phyloP scores from a whole-genome alignment of 2,797 vertebrate genomes.

The Tachyglossus aculeatus region DNA sequence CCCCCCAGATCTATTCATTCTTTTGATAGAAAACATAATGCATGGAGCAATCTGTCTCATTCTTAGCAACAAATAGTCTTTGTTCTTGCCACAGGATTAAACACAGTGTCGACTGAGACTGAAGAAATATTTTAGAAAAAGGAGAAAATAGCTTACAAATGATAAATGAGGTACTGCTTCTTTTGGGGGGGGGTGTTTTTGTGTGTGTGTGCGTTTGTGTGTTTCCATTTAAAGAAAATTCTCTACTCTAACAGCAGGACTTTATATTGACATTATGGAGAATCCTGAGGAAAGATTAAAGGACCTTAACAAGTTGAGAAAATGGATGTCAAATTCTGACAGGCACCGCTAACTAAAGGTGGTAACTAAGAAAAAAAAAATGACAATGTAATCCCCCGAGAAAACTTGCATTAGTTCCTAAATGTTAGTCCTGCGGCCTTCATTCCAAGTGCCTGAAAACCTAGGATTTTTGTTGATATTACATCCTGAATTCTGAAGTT shows the following conservation, averaged over 20 bases:
- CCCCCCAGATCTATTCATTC: slow-evolving; percentile 1
- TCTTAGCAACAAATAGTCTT: slow-evolving; percentile 4
- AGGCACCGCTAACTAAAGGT: slow-evolving; percentile 24
- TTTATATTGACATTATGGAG: slow-evolving; percentile 4
- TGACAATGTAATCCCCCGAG: slow-evolving; percentile 36
- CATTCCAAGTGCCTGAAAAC: not conserved
- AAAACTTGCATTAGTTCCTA: slow-evolving; percentile 55
- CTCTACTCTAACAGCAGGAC: slow-evolving; percentile 5
- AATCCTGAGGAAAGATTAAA: slow-evolving; percentile 22
- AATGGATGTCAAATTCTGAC: slow-evolving; percentile 38
- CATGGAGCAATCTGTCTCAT: slow-evolving; percentile 17
- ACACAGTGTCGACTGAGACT: not conserved
- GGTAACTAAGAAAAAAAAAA: slow-evolving; percentile 12
- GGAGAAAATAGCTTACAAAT: slow-evolving; percentile 1
- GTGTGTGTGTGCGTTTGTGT: not conserved
- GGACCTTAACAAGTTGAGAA: slow-evolving; percentile 18
- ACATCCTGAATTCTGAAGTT: not conserved
- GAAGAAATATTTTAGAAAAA: slow-evolving; percentile 32
- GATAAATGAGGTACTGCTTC: slow-evolving; percentile 10
- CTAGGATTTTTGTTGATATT: not conserved
- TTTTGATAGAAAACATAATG: slow-evolving; percentile 15
- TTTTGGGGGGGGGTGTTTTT: no score
- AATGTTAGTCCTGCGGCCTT: slow-evolving; percentile 19
- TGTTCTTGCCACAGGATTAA: slow-evolving; percentile 36
- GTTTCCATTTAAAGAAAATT: not conserved